Base-by-base conservation (phyloP, 2,113 vertebrate species). In the Stercorarius parasiticus region DNA sequence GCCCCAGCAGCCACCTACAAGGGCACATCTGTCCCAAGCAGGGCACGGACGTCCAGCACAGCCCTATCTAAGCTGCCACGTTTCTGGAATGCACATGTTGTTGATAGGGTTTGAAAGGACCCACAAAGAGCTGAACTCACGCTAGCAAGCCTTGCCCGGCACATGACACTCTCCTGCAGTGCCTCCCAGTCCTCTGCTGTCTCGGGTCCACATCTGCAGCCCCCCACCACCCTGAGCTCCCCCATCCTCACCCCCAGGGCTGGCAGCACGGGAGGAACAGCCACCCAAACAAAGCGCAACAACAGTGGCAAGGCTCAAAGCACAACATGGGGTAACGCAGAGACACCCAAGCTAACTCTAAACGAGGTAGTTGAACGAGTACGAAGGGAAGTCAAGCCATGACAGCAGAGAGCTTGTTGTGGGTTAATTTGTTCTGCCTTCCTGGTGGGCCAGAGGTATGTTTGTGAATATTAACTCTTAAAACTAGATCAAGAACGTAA, bases 171-270 rank as follows among this genome's bases (percentile, higher is more conserved):
- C 74, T 15, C 47, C 62, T 64, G 56, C 29, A 29, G 22, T 25
- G 12, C 15, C 52, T 81, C 61, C 55, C 7, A 1, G 25, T 89
- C 30, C 64, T 53, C 52, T 16, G 36, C 32, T n/a, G 11, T 15
- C 18, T 45, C 1, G 0, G 16, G 23, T 17, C 40, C 43, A 42
- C 0, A 30, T 49, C 83, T 23, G 78, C 69, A 70, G 42, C 36
- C 61, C 53, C 5, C 8, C 10, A 12, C 15, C 0, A 0, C 0
- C 1, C 47, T 61, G 56, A 2, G 1, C 21, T 49, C 16, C 3
- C 0, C 32, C 30, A 2, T 40, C 45, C 82, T 76, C 38, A 21
- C 9, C 13, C 7, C 22, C 0, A 1, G 23, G 10, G 40, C 69
- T 45, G 29, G 43, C 61, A 91, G 43, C 56, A 38, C 15, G 6